Evolutionary conservation across 2,888 invertebrate genomes (phyloP).

Genomic region (Zootermopsis nevadensis): DNA sequence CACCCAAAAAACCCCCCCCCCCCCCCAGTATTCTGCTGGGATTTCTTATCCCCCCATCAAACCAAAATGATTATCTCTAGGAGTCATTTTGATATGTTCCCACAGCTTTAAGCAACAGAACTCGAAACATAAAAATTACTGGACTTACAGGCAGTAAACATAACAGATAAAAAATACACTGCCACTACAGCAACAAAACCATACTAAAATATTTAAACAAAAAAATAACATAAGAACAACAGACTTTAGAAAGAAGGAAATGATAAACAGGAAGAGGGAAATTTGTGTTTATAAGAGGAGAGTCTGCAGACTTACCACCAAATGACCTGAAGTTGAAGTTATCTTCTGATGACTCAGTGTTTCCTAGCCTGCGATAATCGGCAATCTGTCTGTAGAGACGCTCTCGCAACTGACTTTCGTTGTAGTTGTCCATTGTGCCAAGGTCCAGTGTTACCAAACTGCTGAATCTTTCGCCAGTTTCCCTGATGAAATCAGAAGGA

Average conservation of each 20-base stretch:
- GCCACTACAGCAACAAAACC: no score
- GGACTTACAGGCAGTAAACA: no score
- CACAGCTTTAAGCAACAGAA: no score
- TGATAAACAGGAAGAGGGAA: not conserved
- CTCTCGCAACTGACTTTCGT: constrained; percentile 66
- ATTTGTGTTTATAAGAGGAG: not conserved
- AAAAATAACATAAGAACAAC: no score
- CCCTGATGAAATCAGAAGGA: constrained; percentile 61
- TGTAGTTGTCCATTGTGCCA: constrained; percentile 69
- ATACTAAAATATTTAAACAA: no score
- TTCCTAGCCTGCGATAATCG: constrained; percentile 67
- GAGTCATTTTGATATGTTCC: no score
- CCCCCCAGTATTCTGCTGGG: no score
- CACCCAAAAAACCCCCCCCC: no score
- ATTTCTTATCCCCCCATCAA: no score
- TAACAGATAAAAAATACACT: no score
- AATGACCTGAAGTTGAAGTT: constrained; percentile 72
- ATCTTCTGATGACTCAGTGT: constrained; percentile 67
- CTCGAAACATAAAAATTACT: no score
- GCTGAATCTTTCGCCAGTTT: constrained; percentile 69
- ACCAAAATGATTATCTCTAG: no score
- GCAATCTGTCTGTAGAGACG: constrained; percentile 70
- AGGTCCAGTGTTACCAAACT: constrained; percentile 77
- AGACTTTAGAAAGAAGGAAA: not conserved
- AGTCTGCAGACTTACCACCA: constrained; percentile 64